Base-by-base conservation (phyloP, 2,888 invertebrate genomes). In the Lasius platythorax region DNA sequence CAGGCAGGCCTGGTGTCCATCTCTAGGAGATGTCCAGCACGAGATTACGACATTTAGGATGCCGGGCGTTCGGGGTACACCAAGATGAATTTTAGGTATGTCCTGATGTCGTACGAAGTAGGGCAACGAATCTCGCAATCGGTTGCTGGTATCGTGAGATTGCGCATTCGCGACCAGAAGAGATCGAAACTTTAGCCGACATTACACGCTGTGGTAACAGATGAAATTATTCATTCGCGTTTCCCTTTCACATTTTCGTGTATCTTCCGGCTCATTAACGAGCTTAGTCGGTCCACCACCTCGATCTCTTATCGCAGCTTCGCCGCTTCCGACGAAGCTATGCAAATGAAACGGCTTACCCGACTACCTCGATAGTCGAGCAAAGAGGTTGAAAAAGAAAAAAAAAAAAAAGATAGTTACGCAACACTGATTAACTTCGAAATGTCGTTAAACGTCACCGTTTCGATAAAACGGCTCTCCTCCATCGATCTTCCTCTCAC, bases 181-280 rank as follows among this genome's bases (percentile, higher is more conserved):
- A 56, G 18, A 37, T 30, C 78, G 40, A 70, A 40, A 56, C 56
- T 58, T 58, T 46, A 61, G 18, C 1, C 23, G 56, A 0, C 5
- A 37, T 37, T 0, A 23, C 23, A 5, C 23, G 30, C n/a, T 33
- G 9, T 23, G 33, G 28, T 15, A 72, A 72, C 68, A 56, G 40
- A 30, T 46, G 73, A 23, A 73, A 61, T 81, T 73, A 61, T 40
- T 61, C 73, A 61, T 46, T 58, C 72, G 61, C 33, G 33, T 72
- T 72, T 79, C 53, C 53, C 50, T 37, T 50, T 66, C 37, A 37
- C 50, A 23, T 78, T 66, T 23, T 53, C 70, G 72, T 61, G 33
- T 61, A 73, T 28, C 79, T 81, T 81, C 72, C 33, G 37, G 58
- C 61, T 81, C 73, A 81, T 61, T 81, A 81, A 81, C 79, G 73